phyloP scores from a whole-genome alignment of 2,113 vertebrate species.

The Zootoca vivipara region DNA sequence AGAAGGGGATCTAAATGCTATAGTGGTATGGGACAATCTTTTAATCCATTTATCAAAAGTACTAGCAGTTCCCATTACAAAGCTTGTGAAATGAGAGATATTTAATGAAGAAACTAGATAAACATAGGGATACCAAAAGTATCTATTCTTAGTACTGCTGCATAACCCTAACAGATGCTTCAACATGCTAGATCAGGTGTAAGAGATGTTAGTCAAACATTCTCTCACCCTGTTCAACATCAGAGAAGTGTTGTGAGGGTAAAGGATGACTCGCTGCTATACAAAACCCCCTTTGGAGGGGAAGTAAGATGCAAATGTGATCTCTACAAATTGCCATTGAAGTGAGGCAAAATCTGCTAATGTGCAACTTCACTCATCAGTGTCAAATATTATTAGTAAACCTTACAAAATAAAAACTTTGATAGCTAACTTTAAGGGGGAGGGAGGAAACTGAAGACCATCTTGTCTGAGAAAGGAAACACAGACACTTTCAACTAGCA shows the following conservation, averaged over 20 bases:
- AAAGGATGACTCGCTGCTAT: background rate
- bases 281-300: background rate
- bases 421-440: background rate
- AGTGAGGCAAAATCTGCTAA: constrained; percentile 35
- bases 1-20: background rate
- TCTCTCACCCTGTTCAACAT: no score
- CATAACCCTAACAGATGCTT: background rate
- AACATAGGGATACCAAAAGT: background rate
- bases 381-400: constrained; percentile 35
- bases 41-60: constrained; percentile 24
- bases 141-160: background rate
- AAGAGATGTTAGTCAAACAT: constrained; percentile 3
- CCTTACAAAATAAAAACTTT: background rate
- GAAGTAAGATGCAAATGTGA: background rate
- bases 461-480: constrained; percentile 44
- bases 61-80: constrained; percentile 20
- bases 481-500: constrained; percentile 41
- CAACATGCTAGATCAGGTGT: background rate
- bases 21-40: constrained; percentile 2
- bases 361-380: constrained; percentile 30
- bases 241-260: background rate
- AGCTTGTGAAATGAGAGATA: background rate
- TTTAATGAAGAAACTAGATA: background rate
- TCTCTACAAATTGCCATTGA: background rate
- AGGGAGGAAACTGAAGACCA: background rate